phyloP scores from a whole-genome alignment of 1,140 invertebrate species.

The Halictus rubicundus region DNA sequence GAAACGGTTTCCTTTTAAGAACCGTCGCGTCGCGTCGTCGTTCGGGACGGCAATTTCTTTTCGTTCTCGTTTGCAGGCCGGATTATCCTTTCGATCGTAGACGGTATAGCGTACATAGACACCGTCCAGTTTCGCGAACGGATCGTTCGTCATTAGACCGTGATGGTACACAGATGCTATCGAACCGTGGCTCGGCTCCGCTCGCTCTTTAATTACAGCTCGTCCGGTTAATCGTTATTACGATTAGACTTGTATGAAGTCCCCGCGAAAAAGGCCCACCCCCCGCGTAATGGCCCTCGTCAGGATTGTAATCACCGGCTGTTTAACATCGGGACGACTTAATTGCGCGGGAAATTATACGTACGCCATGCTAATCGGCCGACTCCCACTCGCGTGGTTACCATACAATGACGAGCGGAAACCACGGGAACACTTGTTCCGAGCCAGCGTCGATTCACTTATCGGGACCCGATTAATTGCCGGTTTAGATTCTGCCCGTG shows the following conservation, averaged over 20 bases:
- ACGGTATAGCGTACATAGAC: too few relatives aligned
- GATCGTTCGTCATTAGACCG: constrained; percentile 12
- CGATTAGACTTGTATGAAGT: constrained; percentile 25
- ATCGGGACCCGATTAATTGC: constrained; percentile 14
- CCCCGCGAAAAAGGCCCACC: not conserved
- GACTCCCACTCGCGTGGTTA: constrained; percentile 41
- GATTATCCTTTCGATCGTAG: constrained; percentile 7
- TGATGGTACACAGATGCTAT: too few relatives aligned
- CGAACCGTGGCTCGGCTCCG: not conserved
- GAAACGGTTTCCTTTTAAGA: constrained; percentile 20
- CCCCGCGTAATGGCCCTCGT: constrained; percentile 31
- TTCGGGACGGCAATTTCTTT: constrained; percentile 23
- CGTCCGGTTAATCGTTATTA: constrained; percentile 39
- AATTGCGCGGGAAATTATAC: constrained; percentile 44
- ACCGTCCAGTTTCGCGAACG: not conserved
- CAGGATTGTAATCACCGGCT: constrained; percentile 2
- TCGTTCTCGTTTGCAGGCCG: not conserved
- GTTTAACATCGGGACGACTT: constrained; percentile 45
- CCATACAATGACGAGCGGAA: constrained; percentile 52
- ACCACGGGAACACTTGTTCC: constrained; percentile 5
- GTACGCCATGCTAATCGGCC: constrained; percentile 22
- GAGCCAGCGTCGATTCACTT: not conserved
- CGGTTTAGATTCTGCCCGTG: not conserved
- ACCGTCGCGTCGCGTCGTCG: not conserved
- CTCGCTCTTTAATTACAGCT: constrained; percentile 28